Base-by-base conservation (phyloP, 2,888 invertebrate genomes). In the Morpho deidamia region DNA sequence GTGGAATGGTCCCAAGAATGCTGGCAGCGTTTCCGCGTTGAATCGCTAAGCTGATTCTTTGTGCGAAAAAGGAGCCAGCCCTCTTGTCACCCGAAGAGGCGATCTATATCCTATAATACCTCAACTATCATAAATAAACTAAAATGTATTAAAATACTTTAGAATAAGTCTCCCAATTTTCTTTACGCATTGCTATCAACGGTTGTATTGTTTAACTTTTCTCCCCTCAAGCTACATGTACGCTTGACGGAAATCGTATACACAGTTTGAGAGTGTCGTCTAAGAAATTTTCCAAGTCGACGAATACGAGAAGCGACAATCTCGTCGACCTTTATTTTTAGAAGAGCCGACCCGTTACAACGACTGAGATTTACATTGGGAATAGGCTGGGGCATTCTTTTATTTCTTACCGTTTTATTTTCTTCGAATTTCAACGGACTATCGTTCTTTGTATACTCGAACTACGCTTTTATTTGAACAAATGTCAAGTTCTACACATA, bases 311-410 rank as follows among this genome's bases (percentile, higher is more conserved):
- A 72, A 76, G 74, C 78, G 76, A 75, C 78, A 78, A 78, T 82
- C 77, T 79, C 74, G 67, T 64, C 78, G 79, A 80, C 76, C 78
- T 79, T 84, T 83, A 81, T 83, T 83, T 81, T 56, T 77, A 73
- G 72, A 67, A 72, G 73, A 78, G 72, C 66, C 74, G 76, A 74
- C 78, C 78, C 81, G 79, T 81, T 83, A 83, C 83, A 78, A 74
- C 77, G 79, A 70, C 77, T 73, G 73, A 81, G 81, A 85, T 85
- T 85, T 85, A 83, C 83, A 84, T 85, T 84, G 78, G 77, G 80
- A 84, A 80, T 80, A 78, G 78, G 78, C 78, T 71, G 75, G 76
- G 72, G 72, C 71, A 72, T 32, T 50, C 50, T 79, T 81, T 80
- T 81, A 79, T 84, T 80, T 76, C 65, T 66, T 64, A 69, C 59